phyloP scores from a whole-genome alignment of 1,140 invertebrate species.

The Drosophila teissieri region DNA sequence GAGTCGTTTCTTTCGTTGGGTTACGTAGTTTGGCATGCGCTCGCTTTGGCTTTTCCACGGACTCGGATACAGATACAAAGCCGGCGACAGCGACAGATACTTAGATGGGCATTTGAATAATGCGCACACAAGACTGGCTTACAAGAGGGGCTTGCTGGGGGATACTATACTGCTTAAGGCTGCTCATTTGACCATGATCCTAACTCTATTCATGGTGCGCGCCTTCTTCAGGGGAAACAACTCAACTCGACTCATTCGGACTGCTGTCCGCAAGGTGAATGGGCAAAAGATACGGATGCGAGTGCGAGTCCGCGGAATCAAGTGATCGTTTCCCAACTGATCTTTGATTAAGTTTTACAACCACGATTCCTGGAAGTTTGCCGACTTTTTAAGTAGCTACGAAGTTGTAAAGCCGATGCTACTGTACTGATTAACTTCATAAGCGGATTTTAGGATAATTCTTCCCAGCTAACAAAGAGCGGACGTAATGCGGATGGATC shows the following conservation, averaged over 20 bases:
- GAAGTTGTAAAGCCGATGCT: slow-evolving; percentile 21
- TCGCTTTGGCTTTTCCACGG: slow-evolving; percentile 37
- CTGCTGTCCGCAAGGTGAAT: slow-evolving; percentile 42
- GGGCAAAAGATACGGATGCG: slow-evolving; percentile 27
- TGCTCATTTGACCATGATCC: slow-evolving; percentile 46
- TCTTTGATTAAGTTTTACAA: slow-evolving; percentile 38
- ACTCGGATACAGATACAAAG: slow-evolving; percentile 19
- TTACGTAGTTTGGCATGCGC: slow-evolving; percentile 48
- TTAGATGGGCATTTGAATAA: slow-evolving; percentile 79
- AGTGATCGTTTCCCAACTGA: slow-evolving; percentile 23
- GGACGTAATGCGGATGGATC: too few relatives aligned
- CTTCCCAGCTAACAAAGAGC: too few relatives aligned
- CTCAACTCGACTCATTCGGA: slow-evolving; percentile 29
- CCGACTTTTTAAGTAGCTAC: neutral
- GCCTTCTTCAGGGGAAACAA: slow-evolving; percentile 44
- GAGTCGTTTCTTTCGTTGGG: slow-evolving; percentile 39
- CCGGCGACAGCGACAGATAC: slow-evolving; percentile 41
- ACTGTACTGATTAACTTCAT: slow-evolving; percentile 12
- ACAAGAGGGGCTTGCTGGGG: slow-evolving; percentile 48
- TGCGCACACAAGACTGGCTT: slow-evolving; percentile 52
- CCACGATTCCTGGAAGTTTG: slow-evolving; percentile 13
- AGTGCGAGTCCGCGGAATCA: slow-evolving; percentile 14
- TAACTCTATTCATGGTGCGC: slow-evolving; percentile 47
- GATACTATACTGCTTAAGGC: slow-evolving; percentile 36
- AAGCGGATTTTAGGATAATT: neutral